Evolutionary conservation across 2,888 invertebrate genomes (phyloP), one percentile per base, ranked within the genome.

Genomic region (Hirtodrosophila histrioides): DNA sequence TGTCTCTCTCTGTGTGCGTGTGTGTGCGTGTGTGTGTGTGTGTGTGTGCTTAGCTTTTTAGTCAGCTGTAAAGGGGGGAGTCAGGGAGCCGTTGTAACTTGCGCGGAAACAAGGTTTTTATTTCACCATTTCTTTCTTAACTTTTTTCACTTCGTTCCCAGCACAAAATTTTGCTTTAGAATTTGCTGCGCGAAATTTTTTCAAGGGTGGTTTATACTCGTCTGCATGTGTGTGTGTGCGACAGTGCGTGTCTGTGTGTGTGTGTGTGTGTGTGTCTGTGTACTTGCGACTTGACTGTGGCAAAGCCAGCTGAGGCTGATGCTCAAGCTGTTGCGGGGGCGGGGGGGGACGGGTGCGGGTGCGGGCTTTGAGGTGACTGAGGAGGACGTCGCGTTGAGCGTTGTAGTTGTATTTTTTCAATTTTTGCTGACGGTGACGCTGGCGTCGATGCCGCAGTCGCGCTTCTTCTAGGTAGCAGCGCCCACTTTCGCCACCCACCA

Each of bases 171-270:
- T 83, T 72, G 80, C 87, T 83, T 86, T 86, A 80, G 87, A 83
- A 71, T 86, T 76, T 82, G 72, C 66, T 72, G 80, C 79, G 86
- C 79, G 86, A 79, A 78, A 83, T 84, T 90, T 88, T 89, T 88
- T 89, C 88, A 88, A 88, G 89, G 88, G 90, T 89, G 90, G 89
- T 88, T 89, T 85, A 78, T 81, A 66, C 72, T 41, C 58, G 60
- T 69, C 50, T 54, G 37, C 54, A 56, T 54, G 50, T 67, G 36
- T 62, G 45, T 49, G 50, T 65, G 40, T 46, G 35, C 57, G 35
- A 46, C 44, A 64, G 49, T 45, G 57, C 44, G 50, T 66, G 51
- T 64, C 61, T 72, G 60, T 76, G 62, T 76, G 65, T 62, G 23
- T 62, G 60, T 61, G 60, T 51, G 64, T 57, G 75, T 76, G 78